phyloP scores from a whole-genome alignment of 2,113 vertebrate genomes.

The Accipiter cooperii region DNA sequence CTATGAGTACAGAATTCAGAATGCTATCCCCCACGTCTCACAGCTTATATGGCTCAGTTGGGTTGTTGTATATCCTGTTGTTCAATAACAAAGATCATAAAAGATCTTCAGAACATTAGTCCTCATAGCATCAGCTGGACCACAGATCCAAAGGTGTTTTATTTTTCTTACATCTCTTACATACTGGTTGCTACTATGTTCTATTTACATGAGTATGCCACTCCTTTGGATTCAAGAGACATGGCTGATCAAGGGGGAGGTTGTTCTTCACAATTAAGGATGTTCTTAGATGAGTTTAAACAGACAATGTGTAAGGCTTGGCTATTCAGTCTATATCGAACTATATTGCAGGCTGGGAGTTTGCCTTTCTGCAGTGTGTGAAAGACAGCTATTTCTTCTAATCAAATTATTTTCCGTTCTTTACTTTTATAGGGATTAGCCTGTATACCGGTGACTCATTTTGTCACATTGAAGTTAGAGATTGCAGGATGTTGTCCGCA shows the following conservation, averaged over 20 bases:
- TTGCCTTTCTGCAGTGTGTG: background rate
- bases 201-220: background rate
- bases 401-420: background rate
- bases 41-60: background rate
- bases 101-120: background rate
- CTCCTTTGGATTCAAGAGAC: background rate
- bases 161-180: background rate
- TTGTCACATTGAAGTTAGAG: background rate
- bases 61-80: background rate
- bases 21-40: background rate
- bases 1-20: background rate
- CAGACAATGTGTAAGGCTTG: background rate
- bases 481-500: background rate
- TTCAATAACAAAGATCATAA: background rate
- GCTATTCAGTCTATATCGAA: fast-evolving
- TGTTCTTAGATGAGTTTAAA: background rate
- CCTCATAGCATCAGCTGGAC: background rate
- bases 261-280: background rate
- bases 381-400: background rate
- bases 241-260: background rate
- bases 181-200: background rate
- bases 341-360: background rate
- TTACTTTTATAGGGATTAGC: background rate
- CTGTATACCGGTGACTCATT: background rate
- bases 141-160: background rate